Base-by-base conservation (phyloP, 2,888 invertebrate genomes). In the Gandaritis pyraliata region DNA sequence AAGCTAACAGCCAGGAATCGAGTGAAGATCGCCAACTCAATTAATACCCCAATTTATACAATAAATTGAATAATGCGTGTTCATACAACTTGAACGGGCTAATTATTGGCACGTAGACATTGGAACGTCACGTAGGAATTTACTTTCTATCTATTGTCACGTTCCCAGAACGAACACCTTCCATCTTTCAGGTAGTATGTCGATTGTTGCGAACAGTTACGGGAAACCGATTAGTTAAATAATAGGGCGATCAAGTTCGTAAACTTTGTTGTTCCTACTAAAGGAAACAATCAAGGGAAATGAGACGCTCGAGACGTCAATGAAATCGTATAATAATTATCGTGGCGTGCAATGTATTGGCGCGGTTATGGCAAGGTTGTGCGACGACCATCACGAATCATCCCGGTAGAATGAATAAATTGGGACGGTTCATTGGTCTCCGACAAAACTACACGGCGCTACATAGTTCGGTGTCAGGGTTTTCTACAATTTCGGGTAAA, bases 101-200 rank as follows among this genome's bases (percentile, higher is more conserved):
- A 61, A 68, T 65, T 46, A 58, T 63, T 53, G 68, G 75, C 87
- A 88, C 85, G 87, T 88, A 78, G 76, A 74, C 76, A 77, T 74
- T 71, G 70, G 72, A 81, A 81, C 74, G 77, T 76, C 83, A 86
- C 82, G 84, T 85, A 67, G 73, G 65, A 63, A 65, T 66, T 70
- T 64, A 68, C 72, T 76, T 78, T 81, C 72, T 65, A 75, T 74
- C 74, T 77, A 84, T 83, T 82, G 83, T 87, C 90, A 89, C 90
- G 89, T 89, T 83, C 82, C 68, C 61, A 66, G 82, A 81, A 85
- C 75, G 67, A 74, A 70, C 73, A 74, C 70, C 72, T 66, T 72
- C 73, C 74, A 72, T 72, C 70, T 70, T 72, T 72, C 61, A 56
- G 71, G 71, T 77, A 78, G 72, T 50, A 43, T 74, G 73, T 77